phyloP scores from a whole-genome alignment of 1,140 invertebrate genomes.

The Dreissena rostriformis region DNA sequence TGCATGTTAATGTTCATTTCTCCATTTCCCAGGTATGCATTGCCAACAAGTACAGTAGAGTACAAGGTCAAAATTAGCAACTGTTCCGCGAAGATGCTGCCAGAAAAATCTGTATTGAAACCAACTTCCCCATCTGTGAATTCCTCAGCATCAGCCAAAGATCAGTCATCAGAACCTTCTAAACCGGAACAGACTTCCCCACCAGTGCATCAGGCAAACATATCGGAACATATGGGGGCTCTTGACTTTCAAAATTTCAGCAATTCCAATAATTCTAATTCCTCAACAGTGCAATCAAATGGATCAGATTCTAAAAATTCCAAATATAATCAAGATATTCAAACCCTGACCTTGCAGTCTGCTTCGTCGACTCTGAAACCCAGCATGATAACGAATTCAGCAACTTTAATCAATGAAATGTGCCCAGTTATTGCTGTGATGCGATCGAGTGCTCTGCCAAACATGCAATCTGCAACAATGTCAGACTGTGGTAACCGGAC shows the following conservation, averaged over 20 bases:
- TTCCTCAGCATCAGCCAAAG: too few relatives aligned
- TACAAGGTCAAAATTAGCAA: conserved; percentile 26
- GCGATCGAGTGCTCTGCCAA: conserved; percentile 13
- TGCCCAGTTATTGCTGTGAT: conserved; percentile 22
- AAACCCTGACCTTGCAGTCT: too few relatives aligned
- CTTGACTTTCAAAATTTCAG: not conserved
- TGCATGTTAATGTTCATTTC: not conserved
- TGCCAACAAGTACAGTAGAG: conserved; percentile 26
- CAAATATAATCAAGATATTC: too few relatives aligned
- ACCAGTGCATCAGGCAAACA: not conserved
- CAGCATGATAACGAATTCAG: too few relatives aligned
- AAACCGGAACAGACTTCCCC: not conserved
- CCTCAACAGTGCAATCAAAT: not conserved
- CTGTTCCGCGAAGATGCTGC: not conserved
- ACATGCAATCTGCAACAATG: not conserved
- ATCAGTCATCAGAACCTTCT: not conserved
- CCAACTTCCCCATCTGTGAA: too few relatives aligned
- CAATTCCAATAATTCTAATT: not conserved
- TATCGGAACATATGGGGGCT: not conserved
- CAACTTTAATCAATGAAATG: too few relatives aligned
- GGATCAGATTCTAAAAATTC: not conserved
- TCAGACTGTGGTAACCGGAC: conserved; percentile 29
- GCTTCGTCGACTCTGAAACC: too few relatives aligned
- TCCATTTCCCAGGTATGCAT: conserved; percentile 1
- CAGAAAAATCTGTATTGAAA: too few relatives aligned